Evolutionary conservation across 2,797 vertebrate genomes (phyloP), one percentile per base, ranked within the genome.

Genomic region (Catharus ustulatus): DNA sequence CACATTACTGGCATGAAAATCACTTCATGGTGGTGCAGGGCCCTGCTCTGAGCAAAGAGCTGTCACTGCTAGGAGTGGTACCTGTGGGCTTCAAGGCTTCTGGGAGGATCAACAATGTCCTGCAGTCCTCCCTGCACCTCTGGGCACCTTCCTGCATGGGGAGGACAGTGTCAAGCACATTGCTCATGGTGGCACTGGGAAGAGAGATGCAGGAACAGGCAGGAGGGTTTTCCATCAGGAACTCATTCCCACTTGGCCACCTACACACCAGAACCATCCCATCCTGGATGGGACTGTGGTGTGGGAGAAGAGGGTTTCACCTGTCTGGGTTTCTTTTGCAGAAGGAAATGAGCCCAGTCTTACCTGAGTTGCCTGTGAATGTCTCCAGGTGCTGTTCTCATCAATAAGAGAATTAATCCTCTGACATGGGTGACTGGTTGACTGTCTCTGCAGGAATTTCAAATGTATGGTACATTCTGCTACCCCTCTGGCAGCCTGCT

Each of bases 181-280:
- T 48, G n/a, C 12, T 64, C 4, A 0, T 5, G 22, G 30, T 1
- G 3, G 13, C 30, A 30, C 3, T 1, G 2, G 23, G 48, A 74
- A 49, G 63, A 36, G 30, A 32, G 18, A 4, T 4, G 10, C n/a
- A 54, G 48, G 36, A 29, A 2, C 40, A 75, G 46, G 34, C 38
- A 83, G 54, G 11, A 19, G 59, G 40, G 5, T 22, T 82, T 64
- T 17, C 32, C 3, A 3, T 27, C 12, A 64, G 80, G 29, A 91
- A 15, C 3, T 54, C 57, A 13, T 51, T 26, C 45, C 19, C 10
- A 1, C 9, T 18, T 42, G 76, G n/a, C 7, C 59, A 20, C n/a
- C 20, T 17, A 2, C 21, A 40, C 4, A 23, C 9, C 59, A 62
- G 32, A 23, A 40, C 12, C 51, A 22, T 5, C 17, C 19, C 30